phyloP scores from a whole-genome alignment of 2,113 vertebrate species.

The Pelvicachromis taeniatus region DNA sequence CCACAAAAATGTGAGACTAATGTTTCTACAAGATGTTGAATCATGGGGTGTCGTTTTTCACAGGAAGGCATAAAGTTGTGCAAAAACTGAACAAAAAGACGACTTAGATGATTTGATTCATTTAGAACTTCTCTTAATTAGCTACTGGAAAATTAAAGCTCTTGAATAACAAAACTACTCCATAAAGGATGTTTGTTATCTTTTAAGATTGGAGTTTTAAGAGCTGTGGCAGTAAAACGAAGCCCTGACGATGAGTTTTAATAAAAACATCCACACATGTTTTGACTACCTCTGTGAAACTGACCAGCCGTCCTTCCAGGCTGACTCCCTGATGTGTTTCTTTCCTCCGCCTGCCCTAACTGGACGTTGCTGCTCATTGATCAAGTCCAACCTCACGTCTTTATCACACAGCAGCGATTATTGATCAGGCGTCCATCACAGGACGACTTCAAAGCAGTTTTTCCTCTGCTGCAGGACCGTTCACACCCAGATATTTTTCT shows the following conservation, averaged over 20 bases:
- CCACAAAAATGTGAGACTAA: too few relatives aligned
- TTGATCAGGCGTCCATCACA: slow-evolving; percentile 50
- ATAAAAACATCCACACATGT: not conserved
- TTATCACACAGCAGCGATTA: slow-evolving; percentile 46
- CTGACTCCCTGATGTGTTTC: slow-evolving; percentile 8
- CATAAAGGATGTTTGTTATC: not conserved
- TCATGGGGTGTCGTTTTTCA: too few relatives aligned
- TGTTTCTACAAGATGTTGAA: too few relatives aligned
- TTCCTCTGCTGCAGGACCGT: not conserved
- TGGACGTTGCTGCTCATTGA: slow-evolving; percentile 34
- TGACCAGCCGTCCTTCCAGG: not conserved
- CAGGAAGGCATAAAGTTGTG: too few relatives aligned
- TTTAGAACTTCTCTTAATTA: not conserved
- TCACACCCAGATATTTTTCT: slow-evolving; percentile 9
- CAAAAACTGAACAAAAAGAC: too few relatives aligned
- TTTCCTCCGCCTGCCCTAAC: not conserved
- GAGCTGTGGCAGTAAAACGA: not conserved
- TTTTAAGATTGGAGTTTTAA: not conserved
- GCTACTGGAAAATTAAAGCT: not conserved
- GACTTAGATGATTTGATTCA: too few relatives aligned
- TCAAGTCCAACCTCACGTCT: slow-evolving; percentile 25
- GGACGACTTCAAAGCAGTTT: slow-evolving; percentile 46
- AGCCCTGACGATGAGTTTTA: not conserved
- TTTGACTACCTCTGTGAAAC: not conserved
- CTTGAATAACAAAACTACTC: not conserved